Base-by-base conservation (phyloP, 2,113 vertebrate genomes). In the Burhinus oedicnemus region DNA sequence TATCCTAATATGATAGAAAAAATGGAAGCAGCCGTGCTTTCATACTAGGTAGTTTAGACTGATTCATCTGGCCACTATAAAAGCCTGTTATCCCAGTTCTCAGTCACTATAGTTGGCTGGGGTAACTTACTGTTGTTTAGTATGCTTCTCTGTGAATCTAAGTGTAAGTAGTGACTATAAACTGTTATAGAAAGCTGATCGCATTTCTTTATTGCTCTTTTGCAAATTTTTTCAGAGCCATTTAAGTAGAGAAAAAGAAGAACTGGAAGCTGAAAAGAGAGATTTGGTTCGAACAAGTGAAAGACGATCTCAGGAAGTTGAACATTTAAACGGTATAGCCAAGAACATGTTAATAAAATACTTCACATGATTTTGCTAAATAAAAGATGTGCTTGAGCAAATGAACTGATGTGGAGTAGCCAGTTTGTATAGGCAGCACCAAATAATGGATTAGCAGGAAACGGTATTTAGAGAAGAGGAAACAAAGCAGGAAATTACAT, bases 221-320 rank as follows among this genome's bases (percentile, higher is more conserved):
- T 85, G 30, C 30, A 13, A 61, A 77, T 81, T 85, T 16, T 89
- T 98, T 38, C 92, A 99, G 99, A 98, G 91, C 93, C 97, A 98
- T 30, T 97, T 99, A 87, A 98, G 96, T 60, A 99, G 99, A 98
- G 97, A 98, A 80, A 99, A 99, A 96, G 98, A 99, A 88, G 99
- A 99, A 51, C 97, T 99, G 94, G 99, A 99, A 97, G 97, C 98
- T 91, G 99, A 99, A 96, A 99, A 99, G 95, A 98, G 99, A 95
- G 99, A 99, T 92, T 98, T 99, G 93, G 97, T 99, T 27, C 98
- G 99, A 86, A 99, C 98, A 17, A 98, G 99, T 90, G 99, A 99
- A 69, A 99, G 98, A 90, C 97, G 98, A 11, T 99, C 99, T 58
- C 98, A 99, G 96, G 99, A 99, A 96, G 97, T 99, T 22, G 99